Conservation (phyloP, 2,888 invertebrate species). For the Pasiphila rectangulata region DNA sequence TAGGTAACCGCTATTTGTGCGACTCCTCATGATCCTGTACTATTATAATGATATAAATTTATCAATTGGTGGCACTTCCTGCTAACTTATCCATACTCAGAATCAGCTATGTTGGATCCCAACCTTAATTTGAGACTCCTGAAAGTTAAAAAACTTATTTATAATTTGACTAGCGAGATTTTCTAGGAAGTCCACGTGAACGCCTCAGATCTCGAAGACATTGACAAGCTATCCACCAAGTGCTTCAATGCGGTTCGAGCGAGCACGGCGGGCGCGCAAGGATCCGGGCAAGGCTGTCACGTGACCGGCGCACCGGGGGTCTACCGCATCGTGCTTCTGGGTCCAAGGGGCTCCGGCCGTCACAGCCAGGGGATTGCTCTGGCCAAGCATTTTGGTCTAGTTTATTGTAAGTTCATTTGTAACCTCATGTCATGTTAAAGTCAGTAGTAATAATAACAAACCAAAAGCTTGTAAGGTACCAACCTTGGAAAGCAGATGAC, state of each 20-base stretch:
- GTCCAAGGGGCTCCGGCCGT: slow-evolving; percentile 81
- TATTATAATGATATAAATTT: too few relatives aligned
- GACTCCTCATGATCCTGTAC: too few relatives aligned
- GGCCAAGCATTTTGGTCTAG: slow-evolving; percentile 75
- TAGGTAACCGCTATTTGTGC: too few relatives aligned
- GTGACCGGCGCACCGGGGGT: slow-evolving; percentile 72
- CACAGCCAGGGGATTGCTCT: slow-evolving; percentile 76
- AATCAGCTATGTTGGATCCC: too few relatives aligned
- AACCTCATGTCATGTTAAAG: too few relatives aligned
- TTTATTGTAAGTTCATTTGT: slow-evolving; percentile 47
- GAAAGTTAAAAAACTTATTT: too few relatives aligned
- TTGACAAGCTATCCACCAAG: slow-evolving; percentile 46
- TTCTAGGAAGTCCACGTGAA: slow-evolving; percentile 58
- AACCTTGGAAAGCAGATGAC: neutral
- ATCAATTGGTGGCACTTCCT: too few relatives aligned
- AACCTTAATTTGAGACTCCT: too few relatives aligned
- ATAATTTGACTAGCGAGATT: too few relatives aligned
- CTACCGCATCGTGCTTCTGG: slow-evolving; percentile 82
- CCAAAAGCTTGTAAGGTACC: neutral
- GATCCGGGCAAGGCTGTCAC: slow-evolving; percentile 51
- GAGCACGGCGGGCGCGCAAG: slow-evolving; percentile 55
- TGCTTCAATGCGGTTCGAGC: slow-evolving; percentile 65
- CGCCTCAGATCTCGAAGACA: slow-evolving; percentile 42
- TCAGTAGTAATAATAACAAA: too few relatives aligned
- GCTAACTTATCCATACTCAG: too few relatives aligned